These are phyloP conservation scores for Prorops nasuta DNA, from an alignment of 1,140 invertebrate genomes.

Conservation along the genomic window DNA sequence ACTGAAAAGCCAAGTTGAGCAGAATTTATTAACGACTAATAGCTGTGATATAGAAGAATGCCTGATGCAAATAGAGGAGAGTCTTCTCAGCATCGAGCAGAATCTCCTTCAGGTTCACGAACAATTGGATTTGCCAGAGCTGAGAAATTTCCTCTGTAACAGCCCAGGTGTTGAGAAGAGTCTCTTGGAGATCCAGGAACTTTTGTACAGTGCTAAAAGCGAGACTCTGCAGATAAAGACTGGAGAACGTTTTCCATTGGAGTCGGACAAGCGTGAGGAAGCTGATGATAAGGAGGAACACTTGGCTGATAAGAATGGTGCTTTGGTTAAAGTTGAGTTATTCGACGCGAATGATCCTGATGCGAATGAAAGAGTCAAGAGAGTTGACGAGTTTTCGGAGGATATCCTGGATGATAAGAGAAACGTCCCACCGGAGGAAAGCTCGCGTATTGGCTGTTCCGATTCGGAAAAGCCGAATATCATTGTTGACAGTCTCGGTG, in stretches of 20 bases:
- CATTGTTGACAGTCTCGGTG: constrained; percentile 36
- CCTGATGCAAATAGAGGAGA: constrained; percentile 43
- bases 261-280: constrained; percentile 16
- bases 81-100: constrained; percentile 41
- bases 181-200: constrained; percentile 31
- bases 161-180: constrained; percentile 36
- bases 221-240: constrained; percentile 12
- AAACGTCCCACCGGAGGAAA: constrained; percentile 3
- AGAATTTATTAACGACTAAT: too few relatives aligned
- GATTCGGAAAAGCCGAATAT: constrained; percentile 25
- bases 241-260: constrained; percentile 15
- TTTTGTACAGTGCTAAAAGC: constrained; percentile 27
- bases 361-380: constrained; percentile 9
- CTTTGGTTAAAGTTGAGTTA: constrained; percentile 13
- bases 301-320: constrained; percentile 1
- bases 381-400: constrained; percentile 13
- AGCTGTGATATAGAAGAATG: constrained; percentile 43
- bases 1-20: too few relatives aligned
- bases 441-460: neutral
- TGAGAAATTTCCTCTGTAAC: constrained; percentile 38
- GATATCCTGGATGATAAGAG: constrained; percentile 7
- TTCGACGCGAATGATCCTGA: constrained; percentile 11
- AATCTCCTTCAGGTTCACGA: constrained; percentile 41
- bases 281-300: constrained; percentile 5
- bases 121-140: constrained; percentile 38